phyloP scores from a whole-genome alignment of 1,140 invertebrate genomes.

The Drosophila parvula region DNA sequence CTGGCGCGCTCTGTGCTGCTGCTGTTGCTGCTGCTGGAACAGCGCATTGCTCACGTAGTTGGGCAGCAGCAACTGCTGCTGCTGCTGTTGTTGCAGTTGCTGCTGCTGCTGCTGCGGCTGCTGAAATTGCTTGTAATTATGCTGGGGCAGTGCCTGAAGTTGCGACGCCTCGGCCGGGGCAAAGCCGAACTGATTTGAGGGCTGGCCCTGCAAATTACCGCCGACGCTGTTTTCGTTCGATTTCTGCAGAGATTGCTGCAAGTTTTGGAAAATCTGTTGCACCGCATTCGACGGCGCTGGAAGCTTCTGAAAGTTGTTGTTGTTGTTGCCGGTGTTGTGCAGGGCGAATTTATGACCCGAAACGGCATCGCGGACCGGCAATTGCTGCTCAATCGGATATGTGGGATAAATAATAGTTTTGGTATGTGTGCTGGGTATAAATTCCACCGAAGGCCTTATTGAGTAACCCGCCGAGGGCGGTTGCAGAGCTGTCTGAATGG shows the following conservation, averaged over 20 bases:
- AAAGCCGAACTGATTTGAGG: constrained; percentile 78
- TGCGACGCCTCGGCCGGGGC: constrained; percentile 70
- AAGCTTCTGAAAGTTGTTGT: constrained; percentile 71
- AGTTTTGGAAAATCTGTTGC: constrained; percentile 81
- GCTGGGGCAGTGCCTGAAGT: constrained; percentile 72
- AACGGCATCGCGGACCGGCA: constrained; percentile 77
- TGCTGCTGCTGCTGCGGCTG: constrained; percentile 54
- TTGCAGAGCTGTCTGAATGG: constrained; percentile 80
- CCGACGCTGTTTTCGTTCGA: constrained; percentile 51
- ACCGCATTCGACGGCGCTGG: constrained; percentile 66
- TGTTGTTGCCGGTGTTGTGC: constrained; percentile 47
- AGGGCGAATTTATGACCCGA: constrained; percentile 77
- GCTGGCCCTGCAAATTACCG: constrained; percentile 60
- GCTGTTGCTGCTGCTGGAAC: constrained; percentile 70
- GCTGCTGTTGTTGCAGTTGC: constrained; percentile 47
- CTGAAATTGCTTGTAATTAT: constrained; percentile 78
- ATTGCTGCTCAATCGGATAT: constrained; percentile 82
- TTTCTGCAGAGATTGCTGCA: constrained; percentile 76
- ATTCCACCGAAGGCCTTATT: constrained; percentile 82
- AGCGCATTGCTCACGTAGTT: constrained; percentile 73
- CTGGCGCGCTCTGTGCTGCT: constrained; percentile 77
- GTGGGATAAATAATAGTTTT: constrained; percentile 80
- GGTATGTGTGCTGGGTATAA: constrained; percentile 78
- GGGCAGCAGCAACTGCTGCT: constrained; percentile 62
- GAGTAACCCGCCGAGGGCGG: constrained; percentile 72